Conservation (phyloP, 2,888 invertebrate species). For the Cantharis nigra region DNA sequence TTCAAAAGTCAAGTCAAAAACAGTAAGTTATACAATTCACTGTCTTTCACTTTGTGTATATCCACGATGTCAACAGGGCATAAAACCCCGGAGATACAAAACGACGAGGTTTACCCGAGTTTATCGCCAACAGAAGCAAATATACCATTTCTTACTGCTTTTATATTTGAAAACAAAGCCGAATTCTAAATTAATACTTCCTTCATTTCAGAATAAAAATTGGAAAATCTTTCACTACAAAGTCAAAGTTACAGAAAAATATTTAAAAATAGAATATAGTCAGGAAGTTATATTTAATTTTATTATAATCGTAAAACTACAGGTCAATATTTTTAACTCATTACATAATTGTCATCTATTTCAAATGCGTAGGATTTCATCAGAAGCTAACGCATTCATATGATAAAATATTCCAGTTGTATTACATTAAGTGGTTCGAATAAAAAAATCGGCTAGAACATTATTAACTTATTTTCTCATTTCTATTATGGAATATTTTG, state of each 20-base stretch:
- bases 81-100: slow-evolving; percentile 28
- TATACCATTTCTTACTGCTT: slow-evolving; percentile 15
- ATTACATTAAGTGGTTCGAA: background rate
- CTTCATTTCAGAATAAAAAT: background rate
- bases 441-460: background rate
- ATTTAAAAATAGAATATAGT: background rate
- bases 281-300: background rate
- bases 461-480: no score
- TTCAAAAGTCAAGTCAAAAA: slow-evolving; percentile 19
- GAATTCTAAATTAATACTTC: background rate
- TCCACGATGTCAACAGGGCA: slow-evolving; percentile 26
- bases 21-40: slow-evolving; percentile 23
- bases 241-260: background rate
- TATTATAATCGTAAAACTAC: background rate
- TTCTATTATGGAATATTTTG: no score
- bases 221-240: background rate
- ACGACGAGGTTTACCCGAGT: slow-evolving; percentile 26
- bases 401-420: background rate
- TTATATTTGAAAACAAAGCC: slow-evolving; percentile 21
- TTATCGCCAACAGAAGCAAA: slow-evolving; percentile 25
- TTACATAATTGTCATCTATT: background rate
- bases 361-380: background rate
- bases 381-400: background rate
- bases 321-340: background rate
- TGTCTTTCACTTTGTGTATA: slow-evolving; percentile 24